These are phyloP conservation scores for Solen grandis DNA, from an alignment of 1,140 invertebrate species.

Conservation along the genomic window DNA sequence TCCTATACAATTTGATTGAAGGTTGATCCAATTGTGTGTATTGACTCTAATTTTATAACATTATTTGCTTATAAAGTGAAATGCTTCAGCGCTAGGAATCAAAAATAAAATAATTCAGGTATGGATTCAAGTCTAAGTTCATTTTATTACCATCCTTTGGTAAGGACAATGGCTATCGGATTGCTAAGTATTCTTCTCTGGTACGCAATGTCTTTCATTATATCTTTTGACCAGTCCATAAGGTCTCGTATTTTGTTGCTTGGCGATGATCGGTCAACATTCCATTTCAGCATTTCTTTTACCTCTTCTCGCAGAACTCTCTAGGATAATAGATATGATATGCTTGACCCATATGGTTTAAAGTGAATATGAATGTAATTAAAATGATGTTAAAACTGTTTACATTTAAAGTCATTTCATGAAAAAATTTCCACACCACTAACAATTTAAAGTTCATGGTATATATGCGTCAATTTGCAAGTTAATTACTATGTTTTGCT, in stretches of 20 bases:
- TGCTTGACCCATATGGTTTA: not conserved
- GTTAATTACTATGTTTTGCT: not conserved
- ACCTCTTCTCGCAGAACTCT: slow-evolving; percentile 78
- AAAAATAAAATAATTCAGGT: not conserved
- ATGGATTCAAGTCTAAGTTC: not conserved
- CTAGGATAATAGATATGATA: slow-evolving; percentile 53
- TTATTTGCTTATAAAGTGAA: not conserved
- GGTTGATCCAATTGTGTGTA: too few species aligned
- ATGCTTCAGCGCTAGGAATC: not conserved
- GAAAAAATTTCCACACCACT: not conserved
- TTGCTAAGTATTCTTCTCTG: slow-evolving; percentile 72
- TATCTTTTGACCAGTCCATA: slow-evolving; percentile 79
- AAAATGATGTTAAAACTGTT: not conserved
- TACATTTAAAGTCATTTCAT: not conserved
- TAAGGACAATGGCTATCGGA: slow-evolving; percentile 67
- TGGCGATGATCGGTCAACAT: slow-evolving; percentile 78
- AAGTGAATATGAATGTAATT: not conserved
- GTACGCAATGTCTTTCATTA: slow-evolving; percentile 78
- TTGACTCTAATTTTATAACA: too few species aligned
- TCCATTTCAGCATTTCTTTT: slow-evolving; percentile 79
- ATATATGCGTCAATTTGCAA: not conserved
- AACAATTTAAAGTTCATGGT: not conserved
- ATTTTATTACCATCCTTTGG: slow-evolving; percentile 67
- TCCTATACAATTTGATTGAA: too few species aligned
- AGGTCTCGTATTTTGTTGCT: slow-evolving; percentile 78